Evolutionary conservation across 2,797 vertebrate species (phyloP).

Genomic region (Sebastes itinus): DNA sequence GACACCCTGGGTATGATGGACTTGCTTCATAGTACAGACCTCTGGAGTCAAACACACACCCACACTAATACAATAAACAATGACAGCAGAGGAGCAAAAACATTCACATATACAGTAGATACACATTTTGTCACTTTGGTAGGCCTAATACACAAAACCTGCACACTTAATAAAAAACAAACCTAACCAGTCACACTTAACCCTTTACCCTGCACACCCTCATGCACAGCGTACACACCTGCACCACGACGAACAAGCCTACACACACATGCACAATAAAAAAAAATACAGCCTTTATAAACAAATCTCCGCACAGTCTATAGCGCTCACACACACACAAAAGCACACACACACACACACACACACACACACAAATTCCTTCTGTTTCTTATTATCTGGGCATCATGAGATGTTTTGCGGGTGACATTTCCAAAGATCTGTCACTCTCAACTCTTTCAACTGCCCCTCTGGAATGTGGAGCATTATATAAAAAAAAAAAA

Average conservation of each 20-base stretch:
- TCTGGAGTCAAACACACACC: not conserved
- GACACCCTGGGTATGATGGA: too few relatives aligned
- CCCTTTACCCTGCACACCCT: not conserved
- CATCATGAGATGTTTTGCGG: conserved; percentile 64
- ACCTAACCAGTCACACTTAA: conserved; percentile 6
- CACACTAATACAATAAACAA: not conserved
- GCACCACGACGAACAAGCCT: conserved; percentile 11
- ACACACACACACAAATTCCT: conserved; percentile 33
- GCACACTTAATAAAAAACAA: not conserved
- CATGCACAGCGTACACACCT: conserved; percentile 1
- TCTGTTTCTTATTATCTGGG: conserved; percentile 80
- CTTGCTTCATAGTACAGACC: not conserved
- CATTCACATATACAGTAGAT: not conserved
- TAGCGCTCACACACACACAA: not conserved
- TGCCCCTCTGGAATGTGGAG: conserved; percentile 68
- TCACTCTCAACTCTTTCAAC: conserved; percentile 75
- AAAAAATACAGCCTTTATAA: conserved; percentile 8
- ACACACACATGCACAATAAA: conserved; percentile 9
- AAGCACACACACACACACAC: not conserved
- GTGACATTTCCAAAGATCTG: conserved; percentile 79
- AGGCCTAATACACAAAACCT: not conserved
- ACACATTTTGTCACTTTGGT: not conserved
- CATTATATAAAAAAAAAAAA: conserved; percentile 26
- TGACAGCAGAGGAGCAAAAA: not conserved
- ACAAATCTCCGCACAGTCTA: conserved; percentile 27